Base-by-base conservation (phyloP, 2,888 invertebrate genomes). In the Eremobia ochroleuca region DNA sequence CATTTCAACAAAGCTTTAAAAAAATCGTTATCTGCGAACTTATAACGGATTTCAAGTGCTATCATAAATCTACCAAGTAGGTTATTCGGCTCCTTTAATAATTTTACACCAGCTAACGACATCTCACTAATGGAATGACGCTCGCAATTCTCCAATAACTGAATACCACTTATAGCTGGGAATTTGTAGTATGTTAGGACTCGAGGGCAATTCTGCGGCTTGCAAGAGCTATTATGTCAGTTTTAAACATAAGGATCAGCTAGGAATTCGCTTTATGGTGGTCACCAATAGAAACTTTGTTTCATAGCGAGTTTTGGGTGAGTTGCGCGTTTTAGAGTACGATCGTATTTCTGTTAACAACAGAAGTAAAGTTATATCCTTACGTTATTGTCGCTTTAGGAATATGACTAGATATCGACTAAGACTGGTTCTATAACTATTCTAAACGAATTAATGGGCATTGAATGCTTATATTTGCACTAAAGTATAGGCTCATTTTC, bases 71-170 rank as follows among this genome's bases (percentile, higher is more conserved):
- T 59, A 28, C 11, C 64, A 65, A 61, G 67, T 73, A 69, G 59
- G 55, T 34, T n/a, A 15, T 55, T 64, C 67, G 52, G 37, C 69
- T 72, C 31, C 13, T 79, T 74, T 75, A 73, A 80, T 91, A 90
- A 90, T 90, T 91, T 90, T 84, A 88, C 87, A 82, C 75, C 80
- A 61, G 78, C 87, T 92, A 92, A 91, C 90, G 90, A 91, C 88
- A 77, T n/a, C 49, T 62, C 31, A 40, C 40, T 91, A 91, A 93
- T 92, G 89, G 87, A 77, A 80, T 85, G 86, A 83, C 81, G 84
- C 62, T 72, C 74, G 83, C 72, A 84, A 83, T 86, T 79, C 89
- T 91, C 88, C 85, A 91, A 92, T 92, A 91, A 91, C 91, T 89
- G 88, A 91, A 91, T 91, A 91, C 90, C 89, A 90, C 88, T 91